Base-by-base conservation (phyloP, 2,113 vertebrate genomes). In the Takifugu flavidus region DNA sequence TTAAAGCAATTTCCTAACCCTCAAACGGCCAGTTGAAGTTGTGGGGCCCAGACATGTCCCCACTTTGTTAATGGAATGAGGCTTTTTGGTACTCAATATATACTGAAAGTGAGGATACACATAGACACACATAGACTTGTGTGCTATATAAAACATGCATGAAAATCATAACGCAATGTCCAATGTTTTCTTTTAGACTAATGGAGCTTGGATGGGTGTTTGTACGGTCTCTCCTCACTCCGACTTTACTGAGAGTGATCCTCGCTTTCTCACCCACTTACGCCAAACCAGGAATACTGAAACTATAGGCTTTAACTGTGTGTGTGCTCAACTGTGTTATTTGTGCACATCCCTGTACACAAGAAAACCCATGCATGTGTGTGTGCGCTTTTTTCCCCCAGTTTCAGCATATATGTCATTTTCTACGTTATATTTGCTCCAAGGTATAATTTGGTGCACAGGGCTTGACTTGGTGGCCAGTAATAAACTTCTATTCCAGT, bases 401-500 rank as follows among this genome's bases (percentile, higher is more conserved):
- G 82, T 85, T 85, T 77, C 79, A 47, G 71, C 74, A 0, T 72
- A 47, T 72, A 84, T 89, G 85, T 86, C 70, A 89, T 89, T 89
- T 89, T 82, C 82, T 64, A 72, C 15, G 78, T 87, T 86, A 86
- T 86, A 82, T 88, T 88, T 86, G 86, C 68, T 82, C 54, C 82
- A 85, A 78, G 68, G 82, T 62, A 85, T 84, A 84, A 85, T 87
- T 88, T 89, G 66, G 69, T 66, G 70, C 80, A 78, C 72, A 73
- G 67, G 71, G 79, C 75, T 87, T 55, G 66, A 79, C 84, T 85
- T 76, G 77, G 70, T 84, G 79, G 84, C 82, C 78, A 84, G 86
- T 85, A 84, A 89, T 89, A 87, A 88, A 83, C 77, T 59, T 86
- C 86, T 88, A 88, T 88, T 89, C 80, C 80, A 77, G 82, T 67